Evolutionary conservation across 2,113 vertebrate genomes (phyloP).

Genomic region (Forbesichthys papilliferus): DNA sequence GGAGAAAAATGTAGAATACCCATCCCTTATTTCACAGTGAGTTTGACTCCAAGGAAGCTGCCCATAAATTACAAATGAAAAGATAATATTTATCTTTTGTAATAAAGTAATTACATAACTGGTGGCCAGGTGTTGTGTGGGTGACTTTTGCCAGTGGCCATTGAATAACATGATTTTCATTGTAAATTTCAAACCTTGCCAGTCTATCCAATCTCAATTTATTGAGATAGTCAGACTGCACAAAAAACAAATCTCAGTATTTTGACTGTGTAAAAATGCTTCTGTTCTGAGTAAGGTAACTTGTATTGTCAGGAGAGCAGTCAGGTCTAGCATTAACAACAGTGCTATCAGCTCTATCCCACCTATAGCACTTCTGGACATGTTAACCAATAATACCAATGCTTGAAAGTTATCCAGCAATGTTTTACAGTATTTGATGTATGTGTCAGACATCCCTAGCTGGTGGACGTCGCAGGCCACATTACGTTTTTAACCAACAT

Average conservation of each 20-base stretch:
- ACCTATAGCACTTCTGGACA: no score
- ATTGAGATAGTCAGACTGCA: background rate
- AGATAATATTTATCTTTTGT: slow-evolving; percentile 4
- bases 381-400: no score
- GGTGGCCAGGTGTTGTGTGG: background rate
- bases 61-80: slow-evolving; percentile 2
- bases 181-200: slow-evolving; percentile 11
- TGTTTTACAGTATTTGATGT: no score
- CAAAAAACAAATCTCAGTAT: no score
- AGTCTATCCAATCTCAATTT: background rate
- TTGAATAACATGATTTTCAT: background rate
- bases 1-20: background rate
- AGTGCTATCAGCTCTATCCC: slow-evolving; percentile 32
- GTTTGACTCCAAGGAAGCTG: slow-evolving; percentile 8
- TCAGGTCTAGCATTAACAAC: slow-evolving; percentile 20
- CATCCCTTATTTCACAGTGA: slow-evolving; percentile 1
- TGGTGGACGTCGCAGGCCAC: no score
- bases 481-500: no score
- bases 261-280: background rate
- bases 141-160: background rate
- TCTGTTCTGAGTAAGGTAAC: slow-evolving; percentile 22
- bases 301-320: slow-evolving; percentile 33
- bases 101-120: background rate
- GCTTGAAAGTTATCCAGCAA: no score
- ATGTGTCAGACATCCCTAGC: no score